Base-by-base conservation (phyloP, 1,140 invertebrate species). In the Caerostris darwini region DNA sequence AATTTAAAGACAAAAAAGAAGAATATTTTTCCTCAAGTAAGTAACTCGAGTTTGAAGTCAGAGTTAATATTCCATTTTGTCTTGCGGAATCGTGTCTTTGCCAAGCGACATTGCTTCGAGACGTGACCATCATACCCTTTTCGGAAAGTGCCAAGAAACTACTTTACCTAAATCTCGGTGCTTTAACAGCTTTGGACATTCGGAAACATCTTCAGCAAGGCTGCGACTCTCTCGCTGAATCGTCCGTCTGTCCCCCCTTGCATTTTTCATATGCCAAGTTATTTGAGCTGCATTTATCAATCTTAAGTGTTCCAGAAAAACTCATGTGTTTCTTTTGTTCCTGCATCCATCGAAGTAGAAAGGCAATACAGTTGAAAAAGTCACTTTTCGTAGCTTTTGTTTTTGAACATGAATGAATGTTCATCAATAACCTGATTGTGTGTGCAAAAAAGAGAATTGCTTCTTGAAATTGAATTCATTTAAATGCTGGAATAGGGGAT, bases 41-140 rank as follows among this genome's bases (percentile, higher is more conserved):
- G 53, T 77, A 77, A 77, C 71, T 34, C 34, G 71, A 77, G 53
- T 77, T 77, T 50, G 10, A 34, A 50, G 71, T 50, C 57, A 19
- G 71, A 91, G 90, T 91, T 91, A 91, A 91, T 91, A 91, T 91
- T 91, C 90, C 90, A 91, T 91, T 91, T 91, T 91, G 90, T 82
- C 69, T 91, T 82, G 17, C 57, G 12, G 50, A n/a, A 14, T 14
- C 64, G 50, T 17, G 61, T n/a, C 87, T 61, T 50, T 61, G 17
- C 61, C 57, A 91, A 71, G 90, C 64, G 90, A 82, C 90, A 91
- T 91, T 91, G 71, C 90, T 7, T 19, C n/a, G 7, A 69, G 19
- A 91, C 90, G 90, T 91, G 90, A 91, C 90, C 56, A 61, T 82
- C 82, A 91, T 91, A 91, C 71, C 56, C 57, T 4, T 57, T 91